Conservation (phyloP, 2,797 vertebrate species). For the Vireo griseus region DNA sequence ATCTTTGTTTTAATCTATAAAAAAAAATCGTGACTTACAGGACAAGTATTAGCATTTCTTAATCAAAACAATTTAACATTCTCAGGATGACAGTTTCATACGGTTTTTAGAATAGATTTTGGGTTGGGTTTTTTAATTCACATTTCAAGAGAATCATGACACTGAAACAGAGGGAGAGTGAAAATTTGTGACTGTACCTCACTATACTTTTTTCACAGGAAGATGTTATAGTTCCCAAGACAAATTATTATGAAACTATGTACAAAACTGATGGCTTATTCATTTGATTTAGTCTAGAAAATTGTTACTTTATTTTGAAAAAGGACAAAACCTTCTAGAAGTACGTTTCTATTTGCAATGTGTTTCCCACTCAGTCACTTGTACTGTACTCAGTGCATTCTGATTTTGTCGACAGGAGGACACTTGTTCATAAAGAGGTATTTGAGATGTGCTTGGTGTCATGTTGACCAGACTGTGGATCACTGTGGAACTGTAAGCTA, state of each 20-base stretch:
- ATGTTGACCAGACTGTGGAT: background rate
- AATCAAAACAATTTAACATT: background rate
- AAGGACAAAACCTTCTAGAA: background rate
- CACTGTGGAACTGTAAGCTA: background rate
- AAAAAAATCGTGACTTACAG: background rate
- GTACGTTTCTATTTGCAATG: background rate
- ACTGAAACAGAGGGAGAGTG: background rate
- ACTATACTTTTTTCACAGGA: background rate
- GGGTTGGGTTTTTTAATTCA: fast-evolving
- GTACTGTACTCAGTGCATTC: background rate
- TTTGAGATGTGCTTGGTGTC: background rate
- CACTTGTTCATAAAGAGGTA: background rate
- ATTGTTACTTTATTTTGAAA: background rate
- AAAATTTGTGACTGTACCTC: background rate
- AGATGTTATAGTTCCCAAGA: background rate
- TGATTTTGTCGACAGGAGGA: background rate
- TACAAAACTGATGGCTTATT: background rate
- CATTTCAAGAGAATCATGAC: background rate
- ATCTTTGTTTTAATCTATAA: background rate
- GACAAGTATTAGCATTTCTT: background rate
- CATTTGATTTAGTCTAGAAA: background rate
- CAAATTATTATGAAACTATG: background rate
- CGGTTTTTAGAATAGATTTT: background rate
- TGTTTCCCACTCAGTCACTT: background rate
- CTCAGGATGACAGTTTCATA: background rate